phyloP scores from a whole-genome alignment of 1,140 invertebrate genomes.

The Bacillus rossius region DNA sequence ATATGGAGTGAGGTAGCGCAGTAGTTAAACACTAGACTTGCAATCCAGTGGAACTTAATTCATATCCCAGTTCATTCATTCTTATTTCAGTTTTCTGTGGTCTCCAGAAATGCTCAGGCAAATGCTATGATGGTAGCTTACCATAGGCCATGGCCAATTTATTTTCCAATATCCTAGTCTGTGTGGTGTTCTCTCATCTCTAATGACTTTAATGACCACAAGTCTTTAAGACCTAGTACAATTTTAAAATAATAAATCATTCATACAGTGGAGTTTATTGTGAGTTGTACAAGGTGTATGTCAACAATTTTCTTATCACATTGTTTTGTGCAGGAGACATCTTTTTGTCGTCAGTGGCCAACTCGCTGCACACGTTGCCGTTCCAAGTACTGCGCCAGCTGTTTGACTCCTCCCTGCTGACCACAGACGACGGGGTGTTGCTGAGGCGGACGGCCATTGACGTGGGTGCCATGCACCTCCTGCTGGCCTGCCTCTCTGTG shows the following conservation, averaged over 20 bases:
- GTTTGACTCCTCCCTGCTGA: constrained; percentile 69
- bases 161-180: too few species aligned
- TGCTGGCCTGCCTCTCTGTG: constrained; percentile 80
- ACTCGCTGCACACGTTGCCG: constrained; percentile 75
- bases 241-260: not conserved
- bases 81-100: too few species aligned
- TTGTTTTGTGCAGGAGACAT: constrained; percentile 56
- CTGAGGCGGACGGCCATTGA: constrained; percentile 75
- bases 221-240: not conserved
- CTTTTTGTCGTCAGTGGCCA: constrained; percentile 65
- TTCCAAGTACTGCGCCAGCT: constrained; percentile 80
- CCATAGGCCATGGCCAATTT: too few species aligned
- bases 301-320: not conserved
- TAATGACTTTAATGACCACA: too few species aligned
- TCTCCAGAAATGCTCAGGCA: too few species aligned
- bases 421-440: constrained; percentile 73
- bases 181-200: too few species aligned
- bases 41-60: too few species aligned
- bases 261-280: not conserved
- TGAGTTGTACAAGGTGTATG: too few species aligned
- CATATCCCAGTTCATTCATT: too few species aligned
- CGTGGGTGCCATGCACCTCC: constrained; percentile 73
- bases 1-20: too few species aligned
- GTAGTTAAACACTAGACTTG: too few species aligned
- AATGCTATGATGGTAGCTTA: too few species aligned